These are phyloP conservation scores for Cheumatopsyche charites DNA, from an alignment of 1,140 invertebrate species.

Conservation along the genomic window DNA sequence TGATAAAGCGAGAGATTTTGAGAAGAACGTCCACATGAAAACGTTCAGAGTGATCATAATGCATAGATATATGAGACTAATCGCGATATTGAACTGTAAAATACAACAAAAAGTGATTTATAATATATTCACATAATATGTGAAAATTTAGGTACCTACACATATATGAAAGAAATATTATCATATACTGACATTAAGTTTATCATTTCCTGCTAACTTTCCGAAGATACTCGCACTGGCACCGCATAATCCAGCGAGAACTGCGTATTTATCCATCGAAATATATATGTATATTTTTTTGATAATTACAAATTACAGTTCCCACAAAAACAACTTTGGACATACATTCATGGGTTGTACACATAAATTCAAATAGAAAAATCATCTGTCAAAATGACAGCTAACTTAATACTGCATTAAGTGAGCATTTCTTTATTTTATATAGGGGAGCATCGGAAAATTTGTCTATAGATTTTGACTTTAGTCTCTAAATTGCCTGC, in stretches of 20 bases:
- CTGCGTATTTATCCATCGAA: constrained; percentile 50
- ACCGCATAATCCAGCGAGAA: constrained; percentile 57
- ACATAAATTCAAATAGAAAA: too few relatives aligned
- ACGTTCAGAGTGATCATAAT: constrained; percentile 66
- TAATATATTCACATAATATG: background rate
- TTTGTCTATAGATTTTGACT: too few relatives aligned
- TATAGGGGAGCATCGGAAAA: too few relatives aligned
- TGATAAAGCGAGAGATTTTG: constrained; percentile 63
- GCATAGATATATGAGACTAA: constrained; percentile 54
- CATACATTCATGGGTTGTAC: too few relatives aligned
- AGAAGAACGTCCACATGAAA: constrained; percentile 65
- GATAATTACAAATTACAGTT: too few relatives aligned
- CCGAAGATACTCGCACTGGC: constrained; percentile 56
- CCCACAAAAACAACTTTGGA: too few relatives aligned
- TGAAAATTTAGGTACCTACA: background rate
- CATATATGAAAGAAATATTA: background rate
- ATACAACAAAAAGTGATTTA: constrained; percentile 6
- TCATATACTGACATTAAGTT: too few relatives aligned
- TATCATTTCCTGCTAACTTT: constrained; percentile 54
- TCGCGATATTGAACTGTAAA: constrained; percentile 41
- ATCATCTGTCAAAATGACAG: too few relatives aligned
- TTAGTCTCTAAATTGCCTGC: too few relatives aligned
- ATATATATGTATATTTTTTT: too few relatives aligned
- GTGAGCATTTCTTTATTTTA: too few relatives aligned
- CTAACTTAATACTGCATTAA: too few relatives aligned